phyloP scores from a whole-genome alignment of 2,888 invertebrate species.

The Lepidocyrtoides sp. region DNA sequence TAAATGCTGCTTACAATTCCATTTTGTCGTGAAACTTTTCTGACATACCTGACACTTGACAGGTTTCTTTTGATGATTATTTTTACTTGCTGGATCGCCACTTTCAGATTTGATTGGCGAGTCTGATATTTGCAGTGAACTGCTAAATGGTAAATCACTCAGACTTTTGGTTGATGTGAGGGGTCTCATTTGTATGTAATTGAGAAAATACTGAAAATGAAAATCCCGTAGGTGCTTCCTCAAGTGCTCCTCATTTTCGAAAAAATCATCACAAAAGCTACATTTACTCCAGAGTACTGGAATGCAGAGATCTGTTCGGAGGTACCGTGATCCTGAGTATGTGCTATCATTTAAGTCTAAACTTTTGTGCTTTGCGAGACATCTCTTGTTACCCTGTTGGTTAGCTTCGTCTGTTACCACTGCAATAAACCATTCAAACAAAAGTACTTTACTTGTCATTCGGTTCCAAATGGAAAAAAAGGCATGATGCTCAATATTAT shows the following conservation, averaged over 20 bases:
- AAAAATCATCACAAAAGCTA: slow-evolving; percentile 76
- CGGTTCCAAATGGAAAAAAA: too few species aligned
- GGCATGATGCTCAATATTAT: too few species aligned
- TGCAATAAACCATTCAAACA: background rate
- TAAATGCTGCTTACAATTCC: slow-evolving; percentile 79
- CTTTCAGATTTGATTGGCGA: slow-evolving; percentile 17
- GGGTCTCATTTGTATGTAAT: slow-evolving; percentile 69
- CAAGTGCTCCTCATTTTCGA: slow-evolving; percentile 76
- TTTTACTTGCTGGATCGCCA: background rate
- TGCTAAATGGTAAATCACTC: slow-evolving; percentile 76
- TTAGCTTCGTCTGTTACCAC: background rate
- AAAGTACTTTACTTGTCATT: too few species aligned
- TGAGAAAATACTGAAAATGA: slow-evolving; percentile 77
- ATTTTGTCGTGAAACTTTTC: slow-evolving; percentile 75
- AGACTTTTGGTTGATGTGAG: slow-evolving; percentile 76
- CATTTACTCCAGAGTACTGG: slow-evolving; percentile 75
- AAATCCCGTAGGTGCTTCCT: slow-evolving; percentile 70
- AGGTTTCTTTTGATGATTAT: slow-evolving; percentile 43
- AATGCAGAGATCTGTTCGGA: slow-evolving; percentile 75
- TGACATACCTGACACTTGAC: slow-evolving; percentile 74
- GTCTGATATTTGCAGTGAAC: slow-evolving; percentile 63
- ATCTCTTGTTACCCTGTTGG: slow-evolving; percentile 64
- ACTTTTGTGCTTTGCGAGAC: slow-evolving; percentile 71
- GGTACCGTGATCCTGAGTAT: slow-evolving; percentile 38
- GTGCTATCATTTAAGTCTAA: slow-evolving; percentile 75